phyloP scores from a whole-genome alignment of 64 coral and sea anemone species.

The Dendrophyllia cribrosa region DNA sequence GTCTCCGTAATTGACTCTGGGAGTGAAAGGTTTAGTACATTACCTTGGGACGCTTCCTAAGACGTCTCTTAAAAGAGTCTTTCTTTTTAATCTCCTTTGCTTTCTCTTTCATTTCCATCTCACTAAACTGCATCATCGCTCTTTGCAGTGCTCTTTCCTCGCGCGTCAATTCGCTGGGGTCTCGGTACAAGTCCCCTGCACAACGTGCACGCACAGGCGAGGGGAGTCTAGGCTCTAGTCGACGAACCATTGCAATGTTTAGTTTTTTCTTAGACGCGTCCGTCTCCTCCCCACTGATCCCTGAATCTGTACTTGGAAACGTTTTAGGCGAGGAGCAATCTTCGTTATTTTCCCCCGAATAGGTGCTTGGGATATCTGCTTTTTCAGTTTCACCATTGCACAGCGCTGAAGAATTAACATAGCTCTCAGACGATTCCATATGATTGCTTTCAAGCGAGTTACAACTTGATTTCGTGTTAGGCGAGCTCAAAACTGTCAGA shows the following conservation, averaged over 20 bases:
- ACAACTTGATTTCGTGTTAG: background rate
- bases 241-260: constrained; percentile 38
- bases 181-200: constrained; percentile 87
- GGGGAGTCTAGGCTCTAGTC: constrained; percentile 74
- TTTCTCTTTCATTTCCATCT: constrained; percentile 97
- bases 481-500: background rate
- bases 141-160: constrained; percentile 97
- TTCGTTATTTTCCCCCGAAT: background rate
- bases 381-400: background rate
- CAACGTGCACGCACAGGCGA: constrained; percentile 80
- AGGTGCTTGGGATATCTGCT: background rate
- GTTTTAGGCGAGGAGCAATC: background rate
- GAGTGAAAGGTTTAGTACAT: background rate
- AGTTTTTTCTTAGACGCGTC: constrained; percentile 18
- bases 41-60: constrained; percentile 72
- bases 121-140: constrained; percentile 94
- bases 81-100: constrained; percentile 41
- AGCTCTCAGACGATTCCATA: background rate
- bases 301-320: background rate
- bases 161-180: constrained; percentile 92
- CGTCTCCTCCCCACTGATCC: background rate
- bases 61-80: constrained; percentile 48
- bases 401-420: background rate
- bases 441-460: background rate
- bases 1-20: too few species aligned